Evolutionary conservation across 2,113 vertebrate species (phyloP).

Genomic region (Holacanthus passer): DNA sequence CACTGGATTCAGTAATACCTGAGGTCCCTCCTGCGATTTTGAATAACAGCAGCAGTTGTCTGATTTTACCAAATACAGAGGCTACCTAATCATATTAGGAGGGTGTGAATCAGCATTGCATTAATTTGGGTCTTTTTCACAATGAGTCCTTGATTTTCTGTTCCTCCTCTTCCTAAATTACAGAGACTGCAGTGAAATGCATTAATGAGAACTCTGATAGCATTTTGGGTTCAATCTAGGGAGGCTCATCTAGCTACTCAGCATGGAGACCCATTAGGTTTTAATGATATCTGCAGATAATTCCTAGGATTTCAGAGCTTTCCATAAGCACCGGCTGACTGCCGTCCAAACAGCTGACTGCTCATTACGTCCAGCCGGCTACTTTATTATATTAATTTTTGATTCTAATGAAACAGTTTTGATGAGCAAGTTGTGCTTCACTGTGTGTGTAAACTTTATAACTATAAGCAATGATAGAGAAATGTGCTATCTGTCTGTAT

Average conservation of each 20-base stretch:
- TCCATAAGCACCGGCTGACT: too few relatives aligned
- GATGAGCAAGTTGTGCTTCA: too few relatives aligned
- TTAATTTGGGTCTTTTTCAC: slow-evolving; percentile 17
- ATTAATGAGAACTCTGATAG: slow-evolving; percentile 51
- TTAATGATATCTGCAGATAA: slow-evolving; percentile 59
- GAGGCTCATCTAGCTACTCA: slow-evolving; percentile 57
- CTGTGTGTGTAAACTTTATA: too few relatives aligned
- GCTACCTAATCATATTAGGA: slow-evolving; percentile 27
- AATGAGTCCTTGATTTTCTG: slow-evolving; percentile 34
- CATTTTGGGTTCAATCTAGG: slow-evolving; percentile 42
- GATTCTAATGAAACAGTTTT: too few relatives aligned
- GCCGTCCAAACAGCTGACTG: too few relatives aligned
- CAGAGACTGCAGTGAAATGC: slow-evolving; percentile 23
- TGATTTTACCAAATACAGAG: slow-evolving; percentile 21
- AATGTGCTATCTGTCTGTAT: too few relatives aligned
- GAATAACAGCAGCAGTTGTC: slow-evolving; percentile 17
- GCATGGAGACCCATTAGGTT: slow-evolving; percentile 57
- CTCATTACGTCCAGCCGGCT: too few relatives aligned
- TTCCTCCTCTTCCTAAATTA: slow-evolving; percentile 49
- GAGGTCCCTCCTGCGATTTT: slow-evolving; percentile 1
- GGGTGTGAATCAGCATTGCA: slow-evolving; percentile 38
- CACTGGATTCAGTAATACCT: neutral
- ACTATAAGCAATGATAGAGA: too few relatives aligned
- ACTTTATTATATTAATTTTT: too few relatives aligned
- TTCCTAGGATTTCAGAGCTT: slow-evolving; percentile 44